Base-by-base conservation (phyloP, 2,113 vertebrate genomes). In the Garra rufa region DNA sequence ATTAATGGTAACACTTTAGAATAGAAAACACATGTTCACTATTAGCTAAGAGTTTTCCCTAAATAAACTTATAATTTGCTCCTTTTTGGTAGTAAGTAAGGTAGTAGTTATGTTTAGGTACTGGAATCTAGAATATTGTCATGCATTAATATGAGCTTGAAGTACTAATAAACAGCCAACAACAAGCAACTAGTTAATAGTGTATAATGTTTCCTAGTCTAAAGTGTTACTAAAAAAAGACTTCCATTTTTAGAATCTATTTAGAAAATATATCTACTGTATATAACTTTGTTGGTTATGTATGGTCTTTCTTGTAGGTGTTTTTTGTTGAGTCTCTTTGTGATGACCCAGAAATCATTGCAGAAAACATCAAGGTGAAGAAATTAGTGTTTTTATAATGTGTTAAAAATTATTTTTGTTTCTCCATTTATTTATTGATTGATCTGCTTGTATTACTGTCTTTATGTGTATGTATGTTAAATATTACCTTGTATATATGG, bases 281-380 rank as follows among this genome's bases (percentile, higher is more conserved):
- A 10, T 9, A 14, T 41, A 1, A 44, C n/a, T 19, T 0, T 3
- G 3, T 73, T 28, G 46, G n/a, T n/a, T n/a, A n/a, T n/a, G n/a
- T n/a, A n/a, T n/a, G n/a, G n/a, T 59, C 67, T 44, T 17, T 43
- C 2, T 2, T 74, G 1, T 85, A 97, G 97, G 95, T 96, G 14
- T 97, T 98, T 89, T 98, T 98, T 5, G 94, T 98, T 13, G 97
- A 97, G 88, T 98, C 97, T 0, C 92, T 98, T 65, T 97, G 97
- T 80, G 93, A 98, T 6, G 97, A 98, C 82, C 96, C 95, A 0
- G 86, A 93, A 6, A 95, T 98, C 86, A 97, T 98, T 41, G 89
- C 85, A 44, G 89, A 88, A 80, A 90, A 90, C 55, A 90, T 90
- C 63, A 90, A 88, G 87, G 89, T 90, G 52, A 57, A 34, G 34